Conservation (phyloP, 2,888 invertebrate genomes). For the Carabus problematicus region DNA sequence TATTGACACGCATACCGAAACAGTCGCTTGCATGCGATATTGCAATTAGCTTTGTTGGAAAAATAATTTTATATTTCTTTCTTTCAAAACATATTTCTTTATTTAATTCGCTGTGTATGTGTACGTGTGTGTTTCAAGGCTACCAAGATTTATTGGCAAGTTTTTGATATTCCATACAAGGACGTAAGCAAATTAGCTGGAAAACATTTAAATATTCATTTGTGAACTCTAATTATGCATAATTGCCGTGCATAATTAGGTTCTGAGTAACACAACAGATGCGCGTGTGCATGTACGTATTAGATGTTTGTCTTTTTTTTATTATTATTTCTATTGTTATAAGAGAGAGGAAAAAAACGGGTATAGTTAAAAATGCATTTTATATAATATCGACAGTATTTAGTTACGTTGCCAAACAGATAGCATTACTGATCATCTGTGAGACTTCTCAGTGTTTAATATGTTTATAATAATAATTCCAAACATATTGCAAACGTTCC, state of each 20-base stretch:
- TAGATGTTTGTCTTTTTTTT: too few species aligned
- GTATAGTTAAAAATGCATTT: slow-evolving; percentile 17
- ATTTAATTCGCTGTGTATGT: too few species aligned
- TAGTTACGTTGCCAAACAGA: too few species aligned
- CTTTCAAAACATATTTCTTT: too few species aligned
- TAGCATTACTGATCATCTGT: too few species aligned
- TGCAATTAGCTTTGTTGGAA: slow-evolving; percentile 26
- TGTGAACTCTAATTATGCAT: slow-evolving; percentile 35
- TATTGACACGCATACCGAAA: slow-evolving; percentile 11
- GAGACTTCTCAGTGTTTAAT: too few species aligned
- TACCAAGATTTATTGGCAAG: slow-evolving; percentile 36
- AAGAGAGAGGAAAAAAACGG: neutral
- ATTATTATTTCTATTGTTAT: too few species aligned
- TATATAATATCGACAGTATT: neutral
- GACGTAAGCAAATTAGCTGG: slow-evolving; percentile 41
- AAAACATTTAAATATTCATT: slow-evolving; percentile 42
- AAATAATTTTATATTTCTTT: neutral
- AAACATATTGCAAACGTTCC: too few species aligned
- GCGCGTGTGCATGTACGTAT: slow-evolving; percentile 18
- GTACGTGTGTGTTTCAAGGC: slow-evolving; percentile 13
- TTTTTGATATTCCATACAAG: slow-evolving; percentile 32
- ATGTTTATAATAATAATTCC: too few species aligned
- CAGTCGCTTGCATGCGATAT: slow-evolving; percentile 31
- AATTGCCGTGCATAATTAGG: slow-evolving; percentile 35
- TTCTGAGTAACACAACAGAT: slow-evolving; percentile 27